A percentile compares a stretch with the other conserved stretches of the same genome.
phyloP scores from a whole-genome alignment of 2,797 vertebrate genomes.

The Acrossocheilus fasciatus region DNA sequence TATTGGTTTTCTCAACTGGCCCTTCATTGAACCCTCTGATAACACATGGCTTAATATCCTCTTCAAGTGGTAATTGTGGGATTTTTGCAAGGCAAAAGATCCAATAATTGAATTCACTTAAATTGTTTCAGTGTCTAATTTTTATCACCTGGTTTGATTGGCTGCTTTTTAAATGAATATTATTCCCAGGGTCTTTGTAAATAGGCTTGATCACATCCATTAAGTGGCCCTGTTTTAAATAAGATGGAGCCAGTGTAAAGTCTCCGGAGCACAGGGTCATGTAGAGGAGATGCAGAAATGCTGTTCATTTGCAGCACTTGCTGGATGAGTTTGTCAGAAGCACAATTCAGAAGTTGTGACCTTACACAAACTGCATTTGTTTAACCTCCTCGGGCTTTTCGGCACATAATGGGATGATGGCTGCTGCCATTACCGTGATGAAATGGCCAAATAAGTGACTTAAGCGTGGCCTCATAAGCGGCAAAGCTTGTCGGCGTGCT shows the following conservation, averaged over 20 bases:
- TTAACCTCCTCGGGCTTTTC: constrained; percentile 75
- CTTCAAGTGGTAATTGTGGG: constrained; percentile 55
- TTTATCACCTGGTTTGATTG: constrained; percentile 47
- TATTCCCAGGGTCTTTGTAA: constrained; percentile 59
- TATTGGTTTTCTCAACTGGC: constrained; percentile 63
- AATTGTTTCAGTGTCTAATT: constrained; percentile 42
- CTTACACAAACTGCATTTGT: constrained; percentile 79
- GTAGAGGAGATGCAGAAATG: background rate
- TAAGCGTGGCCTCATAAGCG: constrained; percentile 73
- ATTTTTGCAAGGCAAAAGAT: constrained; percentile 29
- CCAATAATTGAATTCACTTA: constrained; percentile 61
- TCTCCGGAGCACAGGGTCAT: background rate
- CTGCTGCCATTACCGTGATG: constrained; percentile 82
- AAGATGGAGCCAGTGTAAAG: constrained; percentile 47
- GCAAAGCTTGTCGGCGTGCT: constrained; percentile 65
- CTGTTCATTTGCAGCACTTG: constrained; percentile 61
- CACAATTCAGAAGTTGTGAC: constrained; percentile 69
- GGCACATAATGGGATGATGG: constrained; percentile 76
- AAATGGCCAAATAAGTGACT: constrained; percentile 85
- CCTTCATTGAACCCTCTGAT: constrained; percentile 52
- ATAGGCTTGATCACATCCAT: constrained; percentile 53
- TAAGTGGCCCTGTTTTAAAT: constrained; percentile 55
- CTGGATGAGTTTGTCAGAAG: constrained; percentile 57
- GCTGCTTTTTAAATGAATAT: constrained; percentile 43
- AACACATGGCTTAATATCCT: constrained; percentile 62